A percentile compares a stretch with the other conserved stretches of the same genome.
These are phyloP conservation scores for Sinonovacula constricta DNA, from an alignment of 1,140 invertebrate species.

Conservation along the genomic window DNA sequence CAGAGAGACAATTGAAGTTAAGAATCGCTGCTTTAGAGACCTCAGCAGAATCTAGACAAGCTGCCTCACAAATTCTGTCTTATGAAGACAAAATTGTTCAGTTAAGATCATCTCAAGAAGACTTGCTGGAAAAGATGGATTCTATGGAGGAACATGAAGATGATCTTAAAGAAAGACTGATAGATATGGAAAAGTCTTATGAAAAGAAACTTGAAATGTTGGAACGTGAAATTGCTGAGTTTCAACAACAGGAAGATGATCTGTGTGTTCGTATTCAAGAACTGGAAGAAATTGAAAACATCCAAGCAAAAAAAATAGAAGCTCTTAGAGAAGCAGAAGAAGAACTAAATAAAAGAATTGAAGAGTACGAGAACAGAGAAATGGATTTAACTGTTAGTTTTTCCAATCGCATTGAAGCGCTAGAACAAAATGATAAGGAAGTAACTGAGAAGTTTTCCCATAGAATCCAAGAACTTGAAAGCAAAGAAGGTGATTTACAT, in stretches of 20 bases:
- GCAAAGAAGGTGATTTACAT: constrained; percentile 61
- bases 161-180: constrained; percentile 65
- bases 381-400: constrained; percentile 37
- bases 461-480: constrained; percentile 56
- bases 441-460: constrained; percentile 51
- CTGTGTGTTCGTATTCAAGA: constrained; percentile 51
- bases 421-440: constrained; percentile 63
- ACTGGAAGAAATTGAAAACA: constrained; percentile 61
- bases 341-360: constrained; percentile 46
- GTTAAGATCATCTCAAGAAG: constrained; percentile 66
- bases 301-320: constrained; percentile 59
- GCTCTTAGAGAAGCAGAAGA: constrained; percentile 39
- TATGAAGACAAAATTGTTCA: constrained; percentile 68
- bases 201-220: constrained; percentile 62
- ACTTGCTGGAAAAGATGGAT: constrained; percentile 66
- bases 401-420: constrained; percentile 55
- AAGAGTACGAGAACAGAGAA: constrained; percentile 46
- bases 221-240: constrained; percentile 60
- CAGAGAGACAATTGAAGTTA: constrained; percentile 62
- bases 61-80: constrained; percentile 56
- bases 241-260: constrained; percentile 56
- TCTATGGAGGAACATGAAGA: constrained; percentile 69
- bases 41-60: constrained; percentile 32
- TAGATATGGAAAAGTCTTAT: constrained; percentile 63
- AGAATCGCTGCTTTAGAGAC: constrained; percentile 63